Evolutionary conservation across 2,113 vertebrate species (phyloP), one percentile per base, ranked within the genome.

Genomic region (Onychorhynchus coronatus): DNA sequence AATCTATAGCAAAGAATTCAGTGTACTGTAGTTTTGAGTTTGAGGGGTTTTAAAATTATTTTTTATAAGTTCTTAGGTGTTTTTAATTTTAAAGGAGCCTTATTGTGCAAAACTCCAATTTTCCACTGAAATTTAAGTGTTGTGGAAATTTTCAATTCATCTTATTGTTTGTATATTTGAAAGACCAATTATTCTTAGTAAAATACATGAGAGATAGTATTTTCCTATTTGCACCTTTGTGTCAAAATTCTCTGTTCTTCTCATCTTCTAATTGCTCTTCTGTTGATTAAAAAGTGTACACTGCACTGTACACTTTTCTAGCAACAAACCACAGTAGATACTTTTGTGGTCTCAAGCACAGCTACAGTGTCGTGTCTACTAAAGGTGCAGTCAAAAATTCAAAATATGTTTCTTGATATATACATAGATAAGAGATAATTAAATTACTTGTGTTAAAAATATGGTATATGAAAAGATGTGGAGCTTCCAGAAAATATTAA

Each of bases 401-500:
- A 88, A 66, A 89, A 35, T 71, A 65, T 58, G 75, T 93, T 91
- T 82, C 20, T 79, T 89, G 42, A 85, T 76, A 58, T 63, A 11
- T 78, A 56, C 30, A 78, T 91, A 89, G 70, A 89, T 88, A 91
- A 88, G 37, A 81, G 27, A 52, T 71, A 92, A 95, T 67, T 63
- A 74, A 84, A 87, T 93, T 59, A 49, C 39, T 44, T 74, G 13
- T 87, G 20, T 31, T 79, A 92, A 93, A 96, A 92, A 78, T 65
- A 85, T 21, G 14, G 8, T 12, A 73, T 61, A 90, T 75, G 52
- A 44, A 72, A 87, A 94, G 33, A 97, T 50, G 75, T 66, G 68
- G 22, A 46, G 28, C 66, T 68, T 68, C 15, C 66, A 93, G 24
- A 55, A 97, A 96, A 88, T 95, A 95, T 86, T 91, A 81, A 73